Evolutionary conservation across 2,888 invertebrate genomes (phyloP).

Genomic region (Diloba caeruleocephala): DNA sequence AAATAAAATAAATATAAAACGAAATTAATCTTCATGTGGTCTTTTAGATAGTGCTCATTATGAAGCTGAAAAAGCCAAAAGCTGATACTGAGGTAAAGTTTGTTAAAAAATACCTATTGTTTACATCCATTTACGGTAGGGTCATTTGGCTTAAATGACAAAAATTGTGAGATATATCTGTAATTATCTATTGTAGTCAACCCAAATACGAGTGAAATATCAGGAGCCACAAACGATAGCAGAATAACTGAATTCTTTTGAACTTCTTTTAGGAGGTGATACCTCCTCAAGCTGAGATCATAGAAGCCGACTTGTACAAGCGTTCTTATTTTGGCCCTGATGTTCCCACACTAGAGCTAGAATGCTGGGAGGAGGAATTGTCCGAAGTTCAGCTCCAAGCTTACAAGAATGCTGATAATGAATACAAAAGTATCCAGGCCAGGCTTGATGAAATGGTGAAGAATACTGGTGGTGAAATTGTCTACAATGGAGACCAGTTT

Average conservation of each 20-base stretch:
- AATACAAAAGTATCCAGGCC: slow-evolving; percentile 91
- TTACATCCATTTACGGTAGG: slow-evolving; percentile 24
- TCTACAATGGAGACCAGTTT: slow-evolving; percentile 91
- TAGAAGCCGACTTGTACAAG: slow-evolving; percentile 84
- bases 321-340: slow-evolving; percentile 86
- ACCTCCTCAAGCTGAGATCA: slow-evolving; percentile 83
- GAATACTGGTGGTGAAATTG: slow-evolving; percentile 90
- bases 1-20: not conserved
- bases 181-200: not conserved
- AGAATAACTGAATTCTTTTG: not conserved
- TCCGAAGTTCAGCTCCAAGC: slow-evolving; percentile 91
- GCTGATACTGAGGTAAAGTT: slow-evolving; percentile 69
- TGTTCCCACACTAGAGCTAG: slow-evolving; percentile 90
- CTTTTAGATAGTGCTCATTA: slow-evolving; percentile 32
- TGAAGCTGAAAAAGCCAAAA: slow-evolving; percentile 81
- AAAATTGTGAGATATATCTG: not conserved
- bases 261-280: slow-evolving; percentile 61
- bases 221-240: too few species aligned
- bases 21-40: slow-evolving; percentile 14
- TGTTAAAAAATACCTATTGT: slow-evolving; percentile 16
- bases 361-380: slow-evolving; percentile 92
- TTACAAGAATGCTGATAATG: slow-evolving; percentile 90
- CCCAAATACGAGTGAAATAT: too few species aligned
- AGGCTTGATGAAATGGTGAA: slow-evolving; percentile 90
- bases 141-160: not conserved